phyloP scores from a whole-genome alignment of 2,113 vertebrate genomes.

The Microcebus ravelobensis region DNA sequence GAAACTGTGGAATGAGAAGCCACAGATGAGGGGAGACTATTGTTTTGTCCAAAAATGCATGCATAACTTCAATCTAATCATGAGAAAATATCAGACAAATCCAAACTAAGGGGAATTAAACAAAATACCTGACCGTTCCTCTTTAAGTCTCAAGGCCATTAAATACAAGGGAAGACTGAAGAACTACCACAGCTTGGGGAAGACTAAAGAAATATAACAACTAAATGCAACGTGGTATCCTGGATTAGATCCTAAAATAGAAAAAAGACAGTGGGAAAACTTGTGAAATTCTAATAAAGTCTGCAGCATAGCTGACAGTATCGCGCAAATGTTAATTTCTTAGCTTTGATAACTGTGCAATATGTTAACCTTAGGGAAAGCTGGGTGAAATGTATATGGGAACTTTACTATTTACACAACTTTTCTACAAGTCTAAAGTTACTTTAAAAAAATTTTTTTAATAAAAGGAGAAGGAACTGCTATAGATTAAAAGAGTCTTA shows the following conservation, averaged over 20 bases:
- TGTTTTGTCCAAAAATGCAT: conserved; percentile 30
- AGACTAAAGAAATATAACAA: conserved; percentile 10
- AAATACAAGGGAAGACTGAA: background rate
- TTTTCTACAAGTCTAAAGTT: conserved; percentile 27
- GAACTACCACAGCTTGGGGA: background rate
- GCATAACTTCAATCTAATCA: background rate
- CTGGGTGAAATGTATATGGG: background rate
- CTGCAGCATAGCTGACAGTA: background rate
- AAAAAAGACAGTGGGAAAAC: background rate
- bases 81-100: background rate
- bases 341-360: conserved; percentile 9
- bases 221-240: background rate
- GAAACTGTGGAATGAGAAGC: background rate
- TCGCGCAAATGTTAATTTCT: background rate
- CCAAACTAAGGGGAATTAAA: background rate
- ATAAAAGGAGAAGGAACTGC: background rate
- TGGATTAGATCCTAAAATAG: background rate
- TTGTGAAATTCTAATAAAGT: background rate
- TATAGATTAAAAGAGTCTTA: background rate
- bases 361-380: background rate
- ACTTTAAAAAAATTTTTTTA: background rate
- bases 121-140: background rate
- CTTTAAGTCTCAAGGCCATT: background rate
- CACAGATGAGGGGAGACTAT: background rate
- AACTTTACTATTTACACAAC: background rate